A percentile compares a stretch with the other conserved stretches of the same genome.
These are phyloP conservation scores for Engystomops pustulosus DNA, from an alignment of 2,113 vertebrate species.

Conservation along the genomic window DNA sequence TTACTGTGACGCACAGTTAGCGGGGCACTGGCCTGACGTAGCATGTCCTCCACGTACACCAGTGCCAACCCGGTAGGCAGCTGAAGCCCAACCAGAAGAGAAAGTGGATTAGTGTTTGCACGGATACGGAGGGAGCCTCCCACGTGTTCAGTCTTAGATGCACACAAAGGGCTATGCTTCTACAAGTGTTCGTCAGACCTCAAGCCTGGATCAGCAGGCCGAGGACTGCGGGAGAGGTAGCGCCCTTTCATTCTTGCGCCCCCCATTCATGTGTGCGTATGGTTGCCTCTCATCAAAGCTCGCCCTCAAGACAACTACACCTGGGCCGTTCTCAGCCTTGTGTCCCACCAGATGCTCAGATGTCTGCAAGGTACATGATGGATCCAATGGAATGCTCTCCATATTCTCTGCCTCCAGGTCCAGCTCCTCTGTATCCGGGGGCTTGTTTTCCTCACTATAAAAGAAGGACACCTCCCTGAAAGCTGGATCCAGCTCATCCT, in stretches of 20 bases:
- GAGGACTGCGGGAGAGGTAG: conserved; percentile 97
- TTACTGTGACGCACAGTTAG: conserved; percentile 22
- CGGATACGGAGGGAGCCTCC: conserved; percentile 75
- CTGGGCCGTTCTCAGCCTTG: conserved; percentile 85
- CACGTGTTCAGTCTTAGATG: conserved; percentile 79
- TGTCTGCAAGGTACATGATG: conserved; percentile 84
- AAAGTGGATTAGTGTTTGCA: conserved; percentile 71
- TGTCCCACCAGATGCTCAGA: conserved; percentile 89
- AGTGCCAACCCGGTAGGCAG: conserved; percentile 23
- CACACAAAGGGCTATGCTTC: conserved; percentile 81
- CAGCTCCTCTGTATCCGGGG: conserved; percentile 90
- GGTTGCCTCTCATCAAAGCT: conserved; percentile 93
- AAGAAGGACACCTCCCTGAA: conserved; percentile 97
- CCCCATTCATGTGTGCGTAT: conserved; percentile 98
- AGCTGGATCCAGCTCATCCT: conserved; percentile 89
- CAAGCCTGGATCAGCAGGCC: conserved; percentile 87
- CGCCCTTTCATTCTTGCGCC: conserved; percentile 90
- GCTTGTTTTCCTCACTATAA: conserved; percentile 98
- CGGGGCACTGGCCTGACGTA: conserved; percentile 53
- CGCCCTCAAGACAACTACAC: conserved; percentile 84
- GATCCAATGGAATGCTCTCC: conserved; percentile 96
- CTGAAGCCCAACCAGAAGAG: conserved; percentile 62
- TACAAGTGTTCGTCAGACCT: conserved; percentile 56
- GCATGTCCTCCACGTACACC: conserved; percentile 37
- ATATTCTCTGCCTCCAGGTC: conserved; percentile 95